Evolutionary conservation across 2,797 vertebrate species (phyloP).

Genomic region (Microhierax caerulescens): DNA sequence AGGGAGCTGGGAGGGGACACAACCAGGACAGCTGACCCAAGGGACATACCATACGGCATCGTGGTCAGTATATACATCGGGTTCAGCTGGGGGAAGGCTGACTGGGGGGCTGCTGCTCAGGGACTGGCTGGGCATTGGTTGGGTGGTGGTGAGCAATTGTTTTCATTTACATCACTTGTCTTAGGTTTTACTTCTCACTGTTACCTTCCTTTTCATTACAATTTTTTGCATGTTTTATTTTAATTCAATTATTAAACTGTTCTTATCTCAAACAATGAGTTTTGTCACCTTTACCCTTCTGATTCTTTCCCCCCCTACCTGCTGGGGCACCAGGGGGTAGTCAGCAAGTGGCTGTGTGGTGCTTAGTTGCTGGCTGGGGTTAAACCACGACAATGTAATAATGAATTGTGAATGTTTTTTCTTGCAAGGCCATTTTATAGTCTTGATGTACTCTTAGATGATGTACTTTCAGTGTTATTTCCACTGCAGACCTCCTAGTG

Average conservation of each 20-base stretch:
- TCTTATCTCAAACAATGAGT: not conserved
- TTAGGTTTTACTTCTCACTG: not conserved
- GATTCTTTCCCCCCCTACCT: not conserved
- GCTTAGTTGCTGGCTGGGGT: not conserved
- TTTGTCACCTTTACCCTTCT: not conserved
- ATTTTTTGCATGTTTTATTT: not conserved
- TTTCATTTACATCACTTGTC: not conserved
- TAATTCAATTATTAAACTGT: not conserved
- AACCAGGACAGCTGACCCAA: not conserved
- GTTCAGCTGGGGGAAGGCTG: not conserved
- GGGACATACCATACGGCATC: not conserved
- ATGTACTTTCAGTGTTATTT: not conserved
- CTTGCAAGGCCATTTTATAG: not conserved
- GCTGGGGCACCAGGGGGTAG: no score
- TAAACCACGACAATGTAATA: not conserved
- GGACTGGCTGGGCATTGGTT: not conserved
- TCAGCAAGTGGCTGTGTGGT: no score
- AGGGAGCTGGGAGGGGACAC: not conserved
- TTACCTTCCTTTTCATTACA: not conserved
- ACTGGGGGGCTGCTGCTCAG: not conserved
- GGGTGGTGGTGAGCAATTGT: not conserved
- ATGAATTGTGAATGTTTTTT: not conserved
- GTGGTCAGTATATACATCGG: no score
- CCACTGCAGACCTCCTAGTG: conserved; percentile 1
- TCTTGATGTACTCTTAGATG: not conserved